A percentile compares a stretch with the other conserved stretches of the same genome.
These are phyloP conservation scores for Psittacula cyanocephala DNA, from an alignment of 2,113 vertebrate genomes.

Conservation along the genomic window DNA sequence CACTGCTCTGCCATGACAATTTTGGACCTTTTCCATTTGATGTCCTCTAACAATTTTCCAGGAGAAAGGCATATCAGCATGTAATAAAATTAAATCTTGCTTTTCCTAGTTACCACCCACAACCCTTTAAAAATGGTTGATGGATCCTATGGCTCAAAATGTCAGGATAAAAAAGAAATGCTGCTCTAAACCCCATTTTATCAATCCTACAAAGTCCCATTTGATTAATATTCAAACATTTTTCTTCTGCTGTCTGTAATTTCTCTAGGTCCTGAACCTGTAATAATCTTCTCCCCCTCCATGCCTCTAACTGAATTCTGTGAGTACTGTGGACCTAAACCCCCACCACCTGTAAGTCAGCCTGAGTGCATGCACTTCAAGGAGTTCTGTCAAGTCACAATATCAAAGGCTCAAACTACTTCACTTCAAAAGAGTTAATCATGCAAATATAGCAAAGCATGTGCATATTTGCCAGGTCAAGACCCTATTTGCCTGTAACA, in stretches of 20 bases:
- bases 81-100: not conserved
- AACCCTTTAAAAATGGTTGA: not conserved
- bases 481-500: conserved; percentile 39
- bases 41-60: not conserved
- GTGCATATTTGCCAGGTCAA: conserved; percentile 41
- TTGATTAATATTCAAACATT: not conserved
- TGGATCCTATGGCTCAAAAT: not conserved
- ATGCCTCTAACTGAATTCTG: not conserved
- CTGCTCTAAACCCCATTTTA: not conserved
- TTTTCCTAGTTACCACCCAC: not conserved
- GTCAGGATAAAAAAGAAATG: not conserved
- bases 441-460: conserved; percentile 37
- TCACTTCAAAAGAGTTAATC: conserved; percentile 59
- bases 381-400: conserved; percentile 33
- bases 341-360: conserved; percentile 22
- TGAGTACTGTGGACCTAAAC: not conserved
- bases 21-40: not conserved
- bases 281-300: not conserved
- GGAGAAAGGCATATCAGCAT: not conserved
- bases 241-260: not conserved
- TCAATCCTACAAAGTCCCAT: not conserved
- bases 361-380: conserved; percentile 1
- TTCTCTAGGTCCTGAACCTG: not conserved
- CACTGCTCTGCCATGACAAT: fast-evolving
- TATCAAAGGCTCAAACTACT: conserved; percentile 46